Base-by-base conservation (phyloP, 2,888 invertebrate species). In the Nycteola revayana region DNA sequence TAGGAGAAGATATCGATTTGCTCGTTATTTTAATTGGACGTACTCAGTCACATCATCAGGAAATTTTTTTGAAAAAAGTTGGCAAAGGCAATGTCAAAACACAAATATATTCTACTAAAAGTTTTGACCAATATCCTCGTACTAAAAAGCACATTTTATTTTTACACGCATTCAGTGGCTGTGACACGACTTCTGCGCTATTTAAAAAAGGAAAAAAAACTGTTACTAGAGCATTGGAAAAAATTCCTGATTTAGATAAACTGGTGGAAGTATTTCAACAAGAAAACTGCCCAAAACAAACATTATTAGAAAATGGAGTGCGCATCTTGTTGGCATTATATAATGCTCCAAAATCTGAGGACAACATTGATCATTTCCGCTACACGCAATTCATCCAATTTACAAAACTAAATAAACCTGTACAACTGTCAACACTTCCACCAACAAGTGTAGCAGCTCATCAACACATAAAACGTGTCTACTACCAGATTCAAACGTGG, bases 1-100 rank as follows among this genome's bases (percentile, higher is more conserved):
- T 70, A 54, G 63, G 65, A 61, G 55, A 71, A 66, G 70, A 74
- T 56, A 63, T 67, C 25, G 64, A 72, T 66, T 59, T 71, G 44
- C 53, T 70, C 26, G 60, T 71, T 35, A 54, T 69, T 65, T 60
- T 69, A 59, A 69, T 66, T 57, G 66, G 58, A 45, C 63, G 66
- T 49, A 66, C 67, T 46, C 59, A 36, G 14, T 49, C 21, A 21
- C 21, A 21, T 40, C 36, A 55, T 41, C 42, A 53, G 42, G 49
- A 60, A 60, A 51, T 64, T 61, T 67, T 59, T 32, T 65, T 65
- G 8, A 58, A 63, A 5, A 21, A 21, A 21, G 21, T 21, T 21
- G 67, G 64, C 29, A 67, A 69, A 62, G 64, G 62, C 36, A 68
- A 69, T 56, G 60, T 64, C 7, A 60, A 64, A 47, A 64, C 66